Conservation (phyloP, 2,797 vertebrate species). For the Prunella strophiata region DNA sequence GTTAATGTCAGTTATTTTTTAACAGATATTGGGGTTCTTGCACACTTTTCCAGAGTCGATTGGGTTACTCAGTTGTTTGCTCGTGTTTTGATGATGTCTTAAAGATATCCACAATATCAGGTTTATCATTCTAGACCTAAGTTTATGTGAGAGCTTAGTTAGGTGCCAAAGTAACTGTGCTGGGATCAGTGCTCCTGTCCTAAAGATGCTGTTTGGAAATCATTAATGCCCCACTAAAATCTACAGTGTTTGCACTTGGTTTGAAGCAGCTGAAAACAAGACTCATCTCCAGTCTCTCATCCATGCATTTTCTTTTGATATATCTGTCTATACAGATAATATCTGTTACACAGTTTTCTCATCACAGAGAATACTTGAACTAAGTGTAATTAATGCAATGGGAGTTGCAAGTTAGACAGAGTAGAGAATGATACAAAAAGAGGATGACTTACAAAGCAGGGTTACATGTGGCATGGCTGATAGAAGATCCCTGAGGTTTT, state of each 20-base stretch:
- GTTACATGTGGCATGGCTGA: neutral
- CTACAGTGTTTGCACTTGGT: neutral
- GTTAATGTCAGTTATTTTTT: neutral
- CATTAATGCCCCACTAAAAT: neutral
- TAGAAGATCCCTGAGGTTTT: constrained; percentile 7
- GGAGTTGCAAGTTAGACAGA: neutral
- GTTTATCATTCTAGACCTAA: neutral
- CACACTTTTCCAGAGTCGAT: neutral
- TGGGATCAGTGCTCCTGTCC: neutral
- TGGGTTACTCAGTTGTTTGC: neutral
- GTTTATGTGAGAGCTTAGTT: neutral
- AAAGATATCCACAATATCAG: neutral
- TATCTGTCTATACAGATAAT: neutral
- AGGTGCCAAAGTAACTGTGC: neutral
- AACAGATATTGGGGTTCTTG: neutral
- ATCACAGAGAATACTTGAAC: neutral
- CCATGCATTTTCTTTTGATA: neutral
- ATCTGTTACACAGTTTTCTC: constrained; percentile 5
- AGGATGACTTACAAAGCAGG: neutral
- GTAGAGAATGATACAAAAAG: neutral
- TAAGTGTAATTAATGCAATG: neutral
- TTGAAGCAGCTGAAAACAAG: neutral
- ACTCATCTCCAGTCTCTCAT: neutral
- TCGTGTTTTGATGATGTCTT: neutral
- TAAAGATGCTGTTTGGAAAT: neutral